Conservation (phyloP, 2,797 vertebrate species). For the Crocidura indochinensis region DNA sequence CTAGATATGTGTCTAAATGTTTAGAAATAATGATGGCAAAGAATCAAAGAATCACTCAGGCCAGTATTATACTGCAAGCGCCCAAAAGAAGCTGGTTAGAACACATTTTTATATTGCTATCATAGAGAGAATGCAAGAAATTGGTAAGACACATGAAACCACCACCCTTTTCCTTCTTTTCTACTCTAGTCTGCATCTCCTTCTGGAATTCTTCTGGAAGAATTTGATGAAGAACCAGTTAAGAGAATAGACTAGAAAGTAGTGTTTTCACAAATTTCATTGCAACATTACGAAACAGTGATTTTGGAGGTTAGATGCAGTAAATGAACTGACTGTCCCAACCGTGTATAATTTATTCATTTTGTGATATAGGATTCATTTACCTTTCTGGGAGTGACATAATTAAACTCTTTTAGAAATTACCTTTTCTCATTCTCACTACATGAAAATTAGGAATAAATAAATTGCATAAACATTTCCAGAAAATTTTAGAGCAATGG, state of each 20-base stretch:
- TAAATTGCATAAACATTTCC: not conserved
- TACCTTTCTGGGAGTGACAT: constrained; percentile 16
- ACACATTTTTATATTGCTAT: not conserved
- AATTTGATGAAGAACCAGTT: not conserved
- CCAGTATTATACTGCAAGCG: not conserved
- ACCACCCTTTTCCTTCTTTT: not conserved
- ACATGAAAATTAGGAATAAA: not conserved
- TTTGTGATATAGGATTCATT: constrained; percentile 1
- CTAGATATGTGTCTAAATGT: not conserved
- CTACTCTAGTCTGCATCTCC: not conserved
- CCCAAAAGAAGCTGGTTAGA: not conserved
- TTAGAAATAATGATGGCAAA: constrained; percentile 14
- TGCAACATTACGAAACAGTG: not conserved
- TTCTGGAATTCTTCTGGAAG: not conserved
- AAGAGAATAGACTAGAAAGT: not conserved
- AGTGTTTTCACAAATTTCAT: not conserved
- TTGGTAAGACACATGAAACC: constrained; percentile 17
- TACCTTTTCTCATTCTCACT: constrained; percentile 21
- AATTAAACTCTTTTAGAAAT: not conserved
- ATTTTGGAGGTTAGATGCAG: not conserved
- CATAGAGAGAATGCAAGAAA: constrained; percentile 40
- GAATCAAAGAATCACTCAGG: not conserved
- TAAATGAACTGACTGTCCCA: too few relatives aligned
- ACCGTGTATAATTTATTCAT: constrained; percentile 16
- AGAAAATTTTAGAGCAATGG: not conserved